Percentiles rank a stretch among this genome's conserved stretches.
These are phyloP conservation scores for Anaspis maculata DNA, from an alignment of 2,888 invertebrate genomes.

Conservation along the genomic window DNA sequence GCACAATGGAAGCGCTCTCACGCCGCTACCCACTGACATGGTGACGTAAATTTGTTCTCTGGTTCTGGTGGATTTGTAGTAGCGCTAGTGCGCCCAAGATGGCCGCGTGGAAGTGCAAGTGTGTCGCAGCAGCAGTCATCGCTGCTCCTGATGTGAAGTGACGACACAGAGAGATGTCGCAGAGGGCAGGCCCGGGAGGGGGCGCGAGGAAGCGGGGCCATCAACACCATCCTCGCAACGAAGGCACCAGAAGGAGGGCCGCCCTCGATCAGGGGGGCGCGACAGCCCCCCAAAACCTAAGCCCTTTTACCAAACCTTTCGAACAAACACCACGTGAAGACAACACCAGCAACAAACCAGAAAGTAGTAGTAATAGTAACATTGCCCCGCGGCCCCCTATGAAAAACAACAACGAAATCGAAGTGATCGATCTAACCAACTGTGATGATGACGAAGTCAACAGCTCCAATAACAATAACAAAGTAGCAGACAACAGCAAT, in stretches of 20 bases:
- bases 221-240: conserved; percentile 66
- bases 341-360: conserved; percentile 27
- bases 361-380: too few relatives aligned
- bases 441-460: conserved; percentile 34
- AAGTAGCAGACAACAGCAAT: conserved; percentile 7
- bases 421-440: conserved; percentile 19
- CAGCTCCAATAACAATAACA: conserved; percentile 14
- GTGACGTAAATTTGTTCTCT: too few relatives aligned
- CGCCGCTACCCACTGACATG: too few relatives aligned
- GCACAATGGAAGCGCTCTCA: background rate
- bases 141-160: too few relatives aligned
- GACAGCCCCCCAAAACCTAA: conserved; percentile 16
- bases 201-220: conserved; percentile 61
- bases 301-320: background rate
- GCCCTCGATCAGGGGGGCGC: conserved; percentile 43
- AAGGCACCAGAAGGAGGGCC: conserved; percentile 43
- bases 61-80: too few relatives aligned
- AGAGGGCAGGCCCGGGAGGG: conserved; percentile 53
- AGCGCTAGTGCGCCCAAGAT: conserved; percentile 48
- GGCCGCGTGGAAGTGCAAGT: conserved; percentile 49
- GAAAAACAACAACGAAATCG: conserved; percentile 36
- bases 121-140: conserved; percentile 22
- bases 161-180: conserved; percentile 53
- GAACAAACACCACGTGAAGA: conserved; percentile 12
- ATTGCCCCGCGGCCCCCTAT: too few relatives aligned